phyloP scores from a whole-genome alignment of 2,888 invertebrate species.

The Tortrix viridana region DNA sequence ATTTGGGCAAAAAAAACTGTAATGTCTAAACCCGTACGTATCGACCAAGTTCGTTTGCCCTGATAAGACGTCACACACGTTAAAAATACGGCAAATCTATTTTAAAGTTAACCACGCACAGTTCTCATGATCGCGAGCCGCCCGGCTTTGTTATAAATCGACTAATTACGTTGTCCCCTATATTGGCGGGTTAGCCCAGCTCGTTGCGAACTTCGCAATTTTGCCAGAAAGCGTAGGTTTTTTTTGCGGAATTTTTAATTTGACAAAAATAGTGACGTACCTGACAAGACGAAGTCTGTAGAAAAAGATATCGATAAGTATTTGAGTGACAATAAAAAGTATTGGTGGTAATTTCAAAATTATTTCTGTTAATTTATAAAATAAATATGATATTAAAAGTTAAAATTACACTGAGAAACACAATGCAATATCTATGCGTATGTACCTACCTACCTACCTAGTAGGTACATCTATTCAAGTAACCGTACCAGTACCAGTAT shows the following conservation, averaged over 20 bases:
- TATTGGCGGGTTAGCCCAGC: constrained; percentile 39
- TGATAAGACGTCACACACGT: constrained; percentile 75
- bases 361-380: too few relatives aligned
- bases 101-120: constrained; percentile 75
- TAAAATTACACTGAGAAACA: too few relatives aligned
- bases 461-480: too few relatives aligned
- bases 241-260: constrained; percentile 55
- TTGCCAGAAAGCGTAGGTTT: constrained; percentile 47
- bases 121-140: constrained; percentile 70
- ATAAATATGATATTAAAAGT: too few relatives aligned
- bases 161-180: constrained; percentile 46
- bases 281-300: constrained; percentile 14
- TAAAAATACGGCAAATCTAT: constrained; percentile 79
- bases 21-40: constrained; percentile 55
- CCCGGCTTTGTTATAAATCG: constrained; percentile 59
- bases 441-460: too few relatives aligned
- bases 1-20: constrained; percentile 58
- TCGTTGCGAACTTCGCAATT: constrained; percentile 46
- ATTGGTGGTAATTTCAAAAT: too few relatives aligned
- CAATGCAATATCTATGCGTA: too few relatives aligned
- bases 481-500: too few relatives aligned
- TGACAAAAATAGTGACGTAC: constrained; percentile 47
- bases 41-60: constrained; percentile 66
- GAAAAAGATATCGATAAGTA: constrained; percentile 22
- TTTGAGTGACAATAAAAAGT: too few relatives aligned